Evolutionary conservation across 2,797 vertebrate genomes (phyloP), one percentile per base, ranked within the genome.

Genomic region (Sparus aurata): DNA sequence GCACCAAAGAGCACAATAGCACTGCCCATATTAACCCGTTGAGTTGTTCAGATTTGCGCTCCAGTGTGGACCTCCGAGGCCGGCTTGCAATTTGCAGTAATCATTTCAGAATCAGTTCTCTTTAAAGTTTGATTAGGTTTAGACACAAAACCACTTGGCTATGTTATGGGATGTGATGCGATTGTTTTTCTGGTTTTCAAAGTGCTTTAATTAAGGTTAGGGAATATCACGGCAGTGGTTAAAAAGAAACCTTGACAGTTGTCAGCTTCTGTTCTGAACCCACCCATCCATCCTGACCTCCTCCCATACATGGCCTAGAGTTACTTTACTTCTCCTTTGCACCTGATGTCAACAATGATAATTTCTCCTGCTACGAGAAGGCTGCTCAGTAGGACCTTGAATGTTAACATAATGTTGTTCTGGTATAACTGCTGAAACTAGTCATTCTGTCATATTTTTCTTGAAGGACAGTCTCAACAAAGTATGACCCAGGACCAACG

Each of bases 391-490:
- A 10, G 62, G 62, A 49, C 62, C 45, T 38, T 68, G n/a, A 20
- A 61, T 3, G 5, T 49, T 22, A 64, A 50, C 46, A 52, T 46
- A 73, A 43, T 27, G n/a, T 61, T 25, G 15, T 49, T 25, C 68
- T 53, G 49, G 27, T 57, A 20, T 12, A 30, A 17, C 22, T 12
- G 8, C 30, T 62, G 34, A 55, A 71, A 23, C 17, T 27, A 66
- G 22, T 23, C 7, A n/a, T 79, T 27, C 34, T 65, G 27, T 55
- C 4, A 16, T 25, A 20, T 34, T 71, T 64, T 46, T 30, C 50
- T 43, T 23, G 22, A 55, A 75, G 34, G 34, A 69, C 55, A n/a
- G 27, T 54, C 12, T 71, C 46, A 53, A 63, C 74, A 71, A 60
- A 49, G 55, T 18, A 27, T 72, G 58, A 79, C 57, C 57, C 52